These are phyloP conservation scores for Leucophenga varia DNA, from an alignment of 1,140 invertebrate genomes.

Conservation along the genomic window DNA sequence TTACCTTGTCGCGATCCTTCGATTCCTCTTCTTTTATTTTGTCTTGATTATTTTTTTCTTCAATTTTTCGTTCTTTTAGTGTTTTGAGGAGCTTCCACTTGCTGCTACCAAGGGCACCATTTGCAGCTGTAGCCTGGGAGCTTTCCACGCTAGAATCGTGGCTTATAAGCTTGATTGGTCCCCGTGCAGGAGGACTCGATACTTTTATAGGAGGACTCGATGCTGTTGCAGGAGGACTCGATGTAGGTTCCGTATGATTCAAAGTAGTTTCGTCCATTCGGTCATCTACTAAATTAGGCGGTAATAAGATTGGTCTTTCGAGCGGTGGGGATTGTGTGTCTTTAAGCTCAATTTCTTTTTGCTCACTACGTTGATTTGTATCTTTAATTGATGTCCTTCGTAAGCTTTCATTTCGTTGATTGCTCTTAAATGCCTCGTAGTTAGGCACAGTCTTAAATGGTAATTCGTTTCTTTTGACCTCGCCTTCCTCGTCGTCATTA, in stretches of 20 bases:
- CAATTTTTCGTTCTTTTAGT: constrained; percentile 83
- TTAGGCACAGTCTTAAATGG: not conserved
- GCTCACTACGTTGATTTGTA: not conserved
- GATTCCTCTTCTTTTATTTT: constrained; percentile 65
- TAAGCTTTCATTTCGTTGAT: constrained; percentile 24
- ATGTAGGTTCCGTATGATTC: too few relatives aligned
- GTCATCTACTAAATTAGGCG: too few relatives aligned
- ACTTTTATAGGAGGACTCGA: not conserved
- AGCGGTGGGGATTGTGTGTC: too few relatives aligned
- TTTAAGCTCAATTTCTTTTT: constrained; percentile 1
- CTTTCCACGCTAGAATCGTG: constrained; percentile 31
- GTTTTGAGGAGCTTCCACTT: constrained; percentile 90
- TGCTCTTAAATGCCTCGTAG: constrained; percentile 68
- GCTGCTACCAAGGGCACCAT: constrained; percentile 60
- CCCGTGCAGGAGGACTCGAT: not conserved
- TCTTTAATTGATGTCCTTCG: not conserved
- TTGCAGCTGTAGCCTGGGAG: constrained; percentile 14
- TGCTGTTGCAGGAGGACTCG: not conserved
- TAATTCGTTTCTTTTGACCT: constrained; percentile 30
- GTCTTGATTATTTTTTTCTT: constrained; percentile 70
- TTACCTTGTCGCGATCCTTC: constrained; percentile 69
- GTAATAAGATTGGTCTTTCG: too few relatives aligned
- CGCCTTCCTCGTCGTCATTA: constrained; percentile 62
- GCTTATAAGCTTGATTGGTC: constrained; percentile 15
- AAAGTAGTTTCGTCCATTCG: too few relatives aligned